A percentile compares a stretch with the other conserved stretches of the same genome.
Conservation (phyloP, 2,113 vertebrate genomes). For the Megaleporinus macrocephalus region DNA sequence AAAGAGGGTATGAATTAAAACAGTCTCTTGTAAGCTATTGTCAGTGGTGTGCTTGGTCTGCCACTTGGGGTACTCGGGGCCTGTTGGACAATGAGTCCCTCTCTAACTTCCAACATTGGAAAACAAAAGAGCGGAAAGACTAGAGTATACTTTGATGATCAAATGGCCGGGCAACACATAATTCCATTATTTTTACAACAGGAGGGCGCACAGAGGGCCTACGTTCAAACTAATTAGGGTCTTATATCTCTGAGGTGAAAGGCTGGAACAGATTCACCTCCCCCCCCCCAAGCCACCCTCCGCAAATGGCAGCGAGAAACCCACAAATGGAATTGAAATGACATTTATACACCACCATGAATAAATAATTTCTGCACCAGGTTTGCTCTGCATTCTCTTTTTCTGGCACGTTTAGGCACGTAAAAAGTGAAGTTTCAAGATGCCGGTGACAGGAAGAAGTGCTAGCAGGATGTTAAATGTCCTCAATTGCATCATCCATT, state of each 20-base stretch:
- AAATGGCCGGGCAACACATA: constrained; percentile 66
- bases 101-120: constrained; percentile 69
- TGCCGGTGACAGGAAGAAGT: constrained; percentile 50
- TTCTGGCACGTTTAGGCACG: constrained; percentile 37
- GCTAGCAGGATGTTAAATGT: constrained; percentile 65
- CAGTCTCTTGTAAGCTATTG: constrained; percentile 81
- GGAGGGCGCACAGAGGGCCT: constrained; percentile 49
- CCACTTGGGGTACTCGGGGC: constrained; percentile 75
- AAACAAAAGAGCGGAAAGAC: constrained; percentile 73
- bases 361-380: constrained; percentile 25
- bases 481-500: constrained; percentile 76
- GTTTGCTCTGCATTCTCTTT: constrained; percentile 16
- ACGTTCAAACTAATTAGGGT: constrained; percentile 32
- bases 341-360: background rate
- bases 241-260: background rate
- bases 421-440: constrained; percentile 51
- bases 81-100: constrained; percentile 65
- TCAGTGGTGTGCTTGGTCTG: constrained; percentile 74
- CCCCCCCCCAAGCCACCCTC: too few relatives aligned
- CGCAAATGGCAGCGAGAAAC: background rate
- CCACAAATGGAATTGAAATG: background rate
- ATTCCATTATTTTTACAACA: constrained; percentile 60
- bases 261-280: constrained; percentile 14
- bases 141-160: constrained; percentile 71
- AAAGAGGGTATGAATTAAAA: constrained; percentile 84